Evolutionary conservation across 2,888 invertebrate genomes (phyloP).

Genomic region (Pandemis corylana): DNA sequence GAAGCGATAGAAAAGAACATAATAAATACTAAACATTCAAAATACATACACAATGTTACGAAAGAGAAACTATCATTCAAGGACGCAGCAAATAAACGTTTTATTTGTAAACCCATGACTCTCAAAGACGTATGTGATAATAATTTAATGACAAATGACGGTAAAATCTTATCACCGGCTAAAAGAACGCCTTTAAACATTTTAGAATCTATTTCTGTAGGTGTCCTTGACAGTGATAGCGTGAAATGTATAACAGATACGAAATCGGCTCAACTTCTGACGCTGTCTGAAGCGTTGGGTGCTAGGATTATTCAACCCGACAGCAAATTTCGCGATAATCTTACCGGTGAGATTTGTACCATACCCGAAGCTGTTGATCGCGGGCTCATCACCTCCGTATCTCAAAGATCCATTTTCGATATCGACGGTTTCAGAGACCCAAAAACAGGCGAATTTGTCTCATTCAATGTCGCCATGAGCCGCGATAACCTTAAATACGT

Average conservation of each 20-base stretch:
- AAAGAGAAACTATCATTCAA: conserved; percentile 91
- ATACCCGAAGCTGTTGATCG: conserved; percentile 95
- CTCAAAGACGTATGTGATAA: conserved; percentile 94
- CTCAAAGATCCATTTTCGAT: conserved; percentile 95
- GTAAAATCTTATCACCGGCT: conserved; percentile 92
- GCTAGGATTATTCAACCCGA: conserved; percentile 91
- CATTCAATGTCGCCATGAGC: conserved; percentile 92
- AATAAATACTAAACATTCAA: conserved; percentile 92
- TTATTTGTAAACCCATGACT: conserved; percentile 96
- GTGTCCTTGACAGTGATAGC: conserved; percentile 93
- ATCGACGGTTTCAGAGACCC: conserved; percentile 96
- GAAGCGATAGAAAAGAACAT: conserved; percentile 92
- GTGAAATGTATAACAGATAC: conserved; percentile 94
- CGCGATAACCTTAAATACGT: conserved; percentile 91
- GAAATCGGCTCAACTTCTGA: conserved; percentile 90
- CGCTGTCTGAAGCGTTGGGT: conserved; percentile 93
- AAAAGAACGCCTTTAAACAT: conserved; percentile 91
- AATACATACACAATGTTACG: conserved; percentile 90
- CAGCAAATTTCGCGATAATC: conserved; percentile 90
- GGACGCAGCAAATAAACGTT: conserved; percentile 92
- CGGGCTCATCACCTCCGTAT: conserved; percentile 94
- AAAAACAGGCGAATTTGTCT: conserved; percentile 91
- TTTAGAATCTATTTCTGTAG: conserved; percentile 93
- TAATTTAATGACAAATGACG: conserved; percentile 90
- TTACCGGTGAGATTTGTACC: conserved; percentile 89